Percentiles rank a stretch among this genome's conserved stretches.
Evolutionary conservation across 2,888 invertebrate species (phyloP).

Genomic region (Euplagia quadripunctaria): DNA sequence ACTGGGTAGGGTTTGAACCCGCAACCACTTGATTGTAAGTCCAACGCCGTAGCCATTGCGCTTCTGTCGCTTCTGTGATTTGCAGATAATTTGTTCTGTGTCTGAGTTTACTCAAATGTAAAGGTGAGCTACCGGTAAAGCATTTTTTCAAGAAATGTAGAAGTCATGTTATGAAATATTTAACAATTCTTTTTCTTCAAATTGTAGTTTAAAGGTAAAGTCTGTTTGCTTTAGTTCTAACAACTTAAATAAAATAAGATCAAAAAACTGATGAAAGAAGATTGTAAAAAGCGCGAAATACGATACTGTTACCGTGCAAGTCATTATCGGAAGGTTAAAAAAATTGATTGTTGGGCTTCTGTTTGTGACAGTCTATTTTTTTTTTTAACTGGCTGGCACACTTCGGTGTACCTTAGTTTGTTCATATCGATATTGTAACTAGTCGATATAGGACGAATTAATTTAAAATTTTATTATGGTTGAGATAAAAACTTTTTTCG

Average conservation of each 20-base stretch:
- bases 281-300: not conserved
- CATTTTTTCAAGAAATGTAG: too few relatives aligned
- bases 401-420: slow-evolving; percentile 2
- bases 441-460: not conserved
- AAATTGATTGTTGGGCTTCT: not conserved
- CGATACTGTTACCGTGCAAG: too few relatives aligned
- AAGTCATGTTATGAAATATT: too few relatives aligned
- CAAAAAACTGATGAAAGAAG: not conserved
- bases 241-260: not conserved
- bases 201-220: too few relatives aligned
- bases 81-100: not conserved
- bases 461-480: not conserved
- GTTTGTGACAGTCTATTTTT: too few relatives aligned
- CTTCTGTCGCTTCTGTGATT: not conserved
- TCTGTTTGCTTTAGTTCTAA: not conserved
- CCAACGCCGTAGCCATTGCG: not conserved
- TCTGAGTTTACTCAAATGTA: not conserved
- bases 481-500: not conserved
- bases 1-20: too few relatives aligned
- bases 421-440: not conserved
- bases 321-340: not conserved
- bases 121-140: too few relatives aligned
- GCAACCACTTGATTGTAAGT: not conserved
- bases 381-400: not conserved
- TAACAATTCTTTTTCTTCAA: too few relatives aligned